phyloP scores from a whole-genome alignment of 2,888 invertebrate genomes.

The Nesidiocoris tenuis region DNA sequence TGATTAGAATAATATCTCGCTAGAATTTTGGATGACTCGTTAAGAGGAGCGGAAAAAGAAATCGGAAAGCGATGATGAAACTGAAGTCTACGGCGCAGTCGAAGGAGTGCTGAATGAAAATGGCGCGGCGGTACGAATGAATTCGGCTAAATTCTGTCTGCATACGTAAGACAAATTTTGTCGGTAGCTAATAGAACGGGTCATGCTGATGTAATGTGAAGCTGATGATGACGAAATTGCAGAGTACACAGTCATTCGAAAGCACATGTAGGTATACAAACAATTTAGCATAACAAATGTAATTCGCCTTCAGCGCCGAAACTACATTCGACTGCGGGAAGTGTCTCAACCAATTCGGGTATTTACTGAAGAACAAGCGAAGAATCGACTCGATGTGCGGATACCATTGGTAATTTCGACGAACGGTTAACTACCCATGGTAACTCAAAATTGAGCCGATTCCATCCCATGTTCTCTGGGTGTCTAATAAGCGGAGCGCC shows the following conservation, averaged over 20 bases:
- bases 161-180: constrained; percentile 38
- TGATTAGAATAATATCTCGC: constrained; percentile 41
- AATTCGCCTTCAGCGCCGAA: constrained; percentile 1
- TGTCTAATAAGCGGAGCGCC: neutral
- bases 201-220: constrained; percentile 39
- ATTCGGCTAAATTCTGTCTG: constrained; percentile 29
- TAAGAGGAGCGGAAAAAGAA: constrained; percentile 8
- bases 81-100: constrained; percentile 14
- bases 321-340: neutral
- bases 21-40: constrained; percentile 24
- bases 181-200: neutral
- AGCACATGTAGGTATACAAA: constrained; percentile 10
- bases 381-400: too few species aligned
- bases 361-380: too few species aligned
- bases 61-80: constrained; percentile 24
- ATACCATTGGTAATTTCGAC: too few species aligned
- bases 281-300: neutral
- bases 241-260: constrained; percentile 9
- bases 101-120: constrained; percentile 32
- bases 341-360: neutral
- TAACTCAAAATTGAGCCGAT: too few species aligned
- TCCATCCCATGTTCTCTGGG: too few species aligned
- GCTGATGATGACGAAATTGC: constrained; percentile 26
- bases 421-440: too few species aligned
- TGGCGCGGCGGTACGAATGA: constrained; percentile 19